Percentiles rank a stretch among this genome's conserved stretches.
Evolutionary conservation across 1,140 invertebrate species (phyloP).

Genomic region (Polypedilum pembai): DNA sequence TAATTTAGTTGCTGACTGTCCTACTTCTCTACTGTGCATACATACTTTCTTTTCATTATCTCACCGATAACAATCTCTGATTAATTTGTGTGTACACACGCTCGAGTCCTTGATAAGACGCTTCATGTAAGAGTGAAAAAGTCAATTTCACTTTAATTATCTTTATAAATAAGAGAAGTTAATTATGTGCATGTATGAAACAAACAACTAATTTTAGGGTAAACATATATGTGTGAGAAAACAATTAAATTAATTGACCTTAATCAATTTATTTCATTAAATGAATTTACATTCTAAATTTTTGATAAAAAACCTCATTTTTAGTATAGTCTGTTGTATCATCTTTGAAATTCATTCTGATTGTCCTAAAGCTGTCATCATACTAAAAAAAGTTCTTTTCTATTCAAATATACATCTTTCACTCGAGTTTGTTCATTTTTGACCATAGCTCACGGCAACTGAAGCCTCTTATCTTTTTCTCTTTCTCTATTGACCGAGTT

Average conservation of each 20-base stretch:
- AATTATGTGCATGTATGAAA: background rate
- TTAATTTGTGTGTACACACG: background rate
- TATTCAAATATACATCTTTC: too few relatives aligned
- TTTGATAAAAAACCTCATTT: background rate
- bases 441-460: too few relatives aligned
- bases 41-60: background rate
- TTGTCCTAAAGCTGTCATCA: background rate
- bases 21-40: background rate
- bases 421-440: too few relatives aligned
- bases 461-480: background rate
- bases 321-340: background rate
- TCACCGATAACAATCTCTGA: conserved; percentile 1
- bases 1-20: background rate
- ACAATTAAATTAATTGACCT: background rate
- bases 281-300: background rate
- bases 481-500: background rate
- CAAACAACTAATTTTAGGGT: too few relatives aligned
- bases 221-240: background rate
- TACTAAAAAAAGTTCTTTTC: too few relatives aligned
- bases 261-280: background rate
- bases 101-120: too few relatives aligned
- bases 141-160: conserved; percentile 14
- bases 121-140: background rate
- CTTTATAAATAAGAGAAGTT: background rate
- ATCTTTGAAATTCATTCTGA: background rate